These are phyloP conservation scores for Anoncus sp. DNA, from an alignment of 2,888 invertebrate species.

Conservation along the genomic window DNA sequence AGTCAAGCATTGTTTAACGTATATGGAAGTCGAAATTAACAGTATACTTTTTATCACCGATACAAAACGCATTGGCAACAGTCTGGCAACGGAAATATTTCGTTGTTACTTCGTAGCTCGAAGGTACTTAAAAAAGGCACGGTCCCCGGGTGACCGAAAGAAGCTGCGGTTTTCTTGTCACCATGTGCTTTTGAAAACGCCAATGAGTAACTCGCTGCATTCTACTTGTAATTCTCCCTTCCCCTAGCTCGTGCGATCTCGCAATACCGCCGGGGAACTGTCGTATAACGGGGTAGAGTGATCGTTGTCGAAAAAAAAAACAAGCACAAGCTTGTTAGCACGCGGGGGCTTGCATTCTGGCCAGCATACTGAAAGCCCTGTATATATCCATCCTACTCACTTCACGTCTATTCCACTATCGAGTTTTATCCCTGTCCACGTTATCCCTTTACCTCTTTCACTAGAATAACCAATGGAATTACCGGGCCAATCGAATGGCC, in stretches of 20 bases:
- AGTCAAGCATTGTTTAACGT: neutral
- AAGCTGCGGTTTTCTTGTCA: neutral
- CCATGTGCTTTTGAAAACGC: neutral
- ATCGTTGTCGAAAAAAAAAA: neutral
- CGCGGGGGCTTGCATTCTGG: neutral
- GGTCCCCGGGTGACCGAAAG: neutral
- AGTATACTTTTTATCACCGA: neutral
- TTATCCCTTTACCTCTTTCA: conserved; percentile 10
- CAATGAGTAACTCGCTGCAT: neutral
- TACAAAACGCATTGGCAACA: too few relatives aligned
- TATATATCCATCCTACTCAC: neutral
- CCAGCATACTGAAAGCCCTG: neutral
- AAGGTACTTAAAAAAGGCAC: neutral
- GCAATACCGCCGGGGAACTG: neutral
- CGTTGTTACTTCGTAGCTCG: neutral
- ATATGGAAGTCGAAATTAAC: neutral
- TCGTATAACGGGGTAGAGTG: too few relatives aligned
- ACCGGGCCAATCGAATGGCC: conserved; percentile 44
- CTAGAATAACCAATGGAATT: conserved; percentile 51
- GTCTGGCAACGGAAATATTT: neutral
- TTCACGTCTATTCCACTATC: conserved; percentile 4
- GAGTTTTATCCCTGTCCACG: conserved; percentile 1
- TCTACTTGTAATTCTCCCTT: neutral
- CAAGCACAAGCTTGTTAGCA: neutral
- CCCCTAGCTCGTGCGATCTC: neutral